Evolutionary conservation across 2,888 invertebrate species (phyloP), one percentile per base, ranked within the genome.

Genomic region (Steinernema scapterisci): DNA sequence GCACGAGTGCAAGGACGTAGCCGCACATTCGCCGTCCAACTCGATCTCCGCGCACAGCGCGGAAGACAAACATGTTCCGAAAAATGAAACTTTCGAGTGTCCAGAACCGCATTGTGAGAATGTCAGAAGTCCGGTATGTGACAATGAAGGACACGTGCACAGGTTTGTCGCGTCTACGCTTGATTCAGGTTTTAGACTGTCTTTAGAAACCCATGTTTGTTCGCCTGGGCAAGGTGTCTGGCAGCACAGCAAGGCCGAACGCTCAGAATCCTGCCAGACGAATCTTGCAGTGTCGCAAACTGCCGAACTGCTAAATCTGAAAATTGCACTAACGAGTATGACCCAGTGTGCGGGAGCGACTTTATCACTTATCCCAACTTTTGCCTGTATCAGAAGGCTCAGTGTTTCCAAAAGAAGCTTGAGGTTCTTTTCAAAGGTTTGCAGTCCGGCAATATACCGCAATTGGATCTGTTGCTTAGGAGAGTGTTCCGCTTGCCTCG

Each of bases 171-270:
- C 9, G 5, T 38, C 38, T 9, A 13, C 31, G 73, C 38, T 9
- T 1, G 51, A 0, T 25, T 6, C 19, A 16, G 13, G 19, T 46
- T 19, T 16, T 21, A 19, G 13, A 38, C 9, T 6, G 38, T 38
- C 5, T 51, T 21, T 19, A 79, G 81, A 27, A 80, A 75, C 70
- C 74, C 74, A 21, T 80, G 80, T 56, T 25, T 75, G 25, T 85
- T 85, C 71, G 82, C 84, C 1, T 82, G 80, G 70, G 84, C 82
- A 5, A 80, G 86, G 51, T 85, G 85, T 74, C 31, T 84, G 43
- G 85, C 85, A 9, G 85, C 85, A 2, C 76, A 78, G 19, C 72
- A 74, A 48, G 84, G 84, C 23, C 23, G 46, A 11, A 71, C 73
- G 11, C 46, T 80, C 45, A 71, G 73, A 1, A 21, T 72, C 13